Evolutionary conservation across 2,113 vertebrate genomes (phyloP).

Genomic region (Myiozetetes cayanensis): DNA sequence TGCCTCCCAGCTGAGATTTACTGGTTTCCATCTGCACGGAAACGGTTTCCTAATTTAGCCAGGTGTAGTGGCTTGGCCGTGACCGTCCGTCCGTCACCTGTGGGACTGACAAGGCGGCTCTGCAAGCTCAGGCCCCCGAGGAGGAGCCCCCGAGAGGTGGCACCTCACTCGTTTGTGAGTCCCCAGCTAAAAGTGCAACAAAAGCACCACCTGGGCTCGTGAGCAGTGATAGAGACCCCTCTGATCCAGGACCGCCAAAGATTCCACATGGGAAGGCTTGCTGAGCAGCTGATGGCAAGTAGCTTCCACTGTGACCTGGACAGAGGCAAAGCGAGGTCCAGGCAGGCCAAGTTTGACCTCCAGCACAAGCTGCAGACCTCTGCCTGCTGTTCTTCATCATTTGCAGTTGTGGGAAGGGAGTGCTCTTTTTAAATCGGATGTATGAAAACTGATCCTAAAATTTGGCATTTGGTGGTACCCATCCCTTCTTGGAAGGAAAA

Average conservation of each 20-base stretch:
- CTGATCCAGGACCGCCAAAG: not conserved
- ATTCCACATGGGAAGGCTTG: not conserved
- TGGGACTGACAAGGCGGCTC: accelerated
- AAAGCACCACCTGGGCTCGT: not conserved
- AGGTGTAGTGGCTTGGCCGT: not conserved
- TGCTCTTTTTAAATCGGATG: not conserved
- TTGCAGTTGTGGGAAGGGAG: not conserved
- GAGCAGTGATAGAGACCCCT: not conserved
- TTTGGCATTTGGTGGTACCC: not conserved
- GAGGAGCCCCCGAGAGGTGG: not conserved
- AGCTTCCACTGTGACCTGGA: not conserved
- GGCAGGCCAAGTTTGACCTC: not conserved
- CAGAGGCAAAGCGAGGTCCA: not conserved
- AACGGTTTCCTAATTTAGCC: not conserved
- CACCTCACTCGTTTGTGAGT: not conserved
- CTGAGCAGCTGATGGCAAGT: not conserved
- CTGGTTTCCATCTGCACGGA: not conserved
- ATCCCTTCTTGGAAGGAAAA: not conserved
- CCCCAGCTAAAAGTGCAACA: not conserved
- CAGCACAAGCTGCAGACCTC: not conserved
- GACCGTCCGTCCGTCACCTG: not conserved
- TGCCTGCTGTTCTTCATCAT: not conserved
- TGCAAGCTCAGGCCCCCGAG: not conserved
- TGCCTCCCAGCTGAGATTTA: not conserved
- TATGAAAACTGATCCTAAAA: not conserved